phyloP scores from a whole-genome alignment of 2,113 vertebrate species.

The Neoarius graeffei region DNA sequence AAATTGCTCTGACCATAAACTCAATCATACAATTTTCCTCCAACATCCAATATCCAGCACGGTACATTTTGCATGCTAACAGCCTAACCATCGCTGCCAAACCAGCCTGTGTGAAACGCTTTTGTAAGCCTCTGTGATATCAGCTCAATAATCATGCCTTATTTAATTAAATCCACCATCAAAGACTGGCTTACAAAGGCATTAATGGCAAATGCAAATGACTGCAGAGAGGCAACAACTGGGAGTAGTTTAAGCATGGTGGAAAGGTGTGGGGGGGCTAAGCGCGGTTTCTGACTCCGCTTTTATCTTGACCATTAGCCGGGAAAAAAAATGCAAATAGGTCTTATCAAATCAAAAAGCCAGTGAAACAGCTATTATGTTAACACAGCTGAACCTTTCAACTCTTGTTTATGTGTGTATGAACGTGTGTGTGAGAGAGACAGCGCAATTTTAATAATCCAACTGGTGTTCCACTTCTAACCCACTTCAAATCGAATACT shows the following conservation, averaged over 20 bases:
- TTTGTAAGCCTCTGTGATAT: slow-evolving; percentile 58
- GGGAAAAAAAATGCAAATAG: slow-evolving; percentile 59
- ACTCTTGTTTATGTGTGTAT: background rate
- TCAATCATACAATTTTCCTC: background rate
- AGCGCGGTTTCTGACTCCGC: slow-evolving; percentile 39
- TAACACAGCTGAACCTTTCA: slow-evolving; percentile 38
- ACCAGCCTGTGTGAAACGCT: slow-evolving; percentile 21
- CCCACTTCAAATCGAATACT: background rate
- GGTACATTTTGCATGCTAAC: slow-evolving; percentile 21
- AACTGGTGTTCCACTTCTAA: slow-evolving; percentile 28
- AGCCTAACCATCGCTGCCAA: slow-evolving; percentile 21
- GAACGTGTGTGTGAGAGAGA: background rate
- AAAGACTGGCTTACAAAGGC: slow-evolving; percentile 62
- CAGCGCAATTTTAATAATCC: slow-evolving; percentile 21
- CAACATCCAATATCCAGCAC: slow-evolving; percentile 7
- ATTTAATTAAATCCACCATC: slow-evolving; percentile 64
- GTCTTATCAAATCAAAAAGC: slow-evolving; percentile 54
- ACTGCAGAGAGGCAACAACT: slow-evolving; percentile 49
- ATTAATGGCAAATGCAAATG: slow-evolving; percentile 63
- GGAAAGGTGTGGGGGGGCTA: slow-evolving; percentile 16
- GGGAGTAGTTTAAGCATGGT: slow-evolving; percentile 59
- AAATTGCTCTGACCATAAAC: background rate
- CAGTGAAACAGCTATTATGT: slow-evolving; percentile 14
- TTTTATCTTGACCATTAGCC: slow-evolving; percentile 60
- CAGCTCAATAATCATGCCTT: slow-evolving; percentile 54